Conservation (phyloP, 2,113 vertebrate species). For the Clinocottus analis region DNA sequence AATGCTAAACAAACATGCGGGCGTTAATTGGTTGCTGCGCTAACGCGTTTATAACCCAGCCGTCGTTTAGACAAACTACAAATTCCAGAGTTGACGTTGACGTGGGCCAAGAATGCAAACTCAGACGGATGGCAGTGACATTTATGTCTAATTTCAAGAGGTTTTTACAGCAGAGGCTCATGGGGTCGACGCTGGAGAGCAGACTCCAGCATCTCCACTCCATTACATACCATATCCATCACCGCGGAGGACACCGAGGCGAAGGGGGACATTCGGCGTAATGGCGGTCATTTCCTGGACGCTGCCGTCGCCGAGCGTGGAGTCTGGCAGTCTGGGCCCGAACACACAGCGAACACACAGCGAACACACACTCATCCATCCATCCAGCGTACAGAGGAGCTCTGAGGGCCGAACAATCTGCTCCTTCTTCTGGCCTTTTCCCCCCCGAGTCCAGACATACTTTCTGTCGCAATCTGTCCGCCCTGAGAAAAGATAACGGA, state of each 20-base stretch:
- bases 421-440: conserved; percentile 81
- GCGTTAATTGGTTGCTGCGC: too few species aligned
- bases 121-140: neutral
- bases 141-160: neutral
- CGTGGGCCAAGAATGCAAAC: neutral
- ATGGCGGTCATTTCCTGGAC: conserved; percentile 76
- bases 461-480: conserved; percentile 73
- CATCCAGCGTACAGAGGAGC: conserved; percentile 66
- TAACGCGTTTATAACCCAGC: too few species aligned
- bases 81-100: neutral
- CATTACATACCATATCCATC: conserved; percentile 74
- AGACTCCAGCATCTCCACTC: conserved; percentile 19
- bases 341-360: conserved; percentile 62
- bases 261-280: conserved; percentile 65
- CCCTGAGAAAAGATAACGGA: conserved; percentile 85
- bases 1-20: too few species aligned
- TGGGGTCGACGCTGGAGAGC: conserved; percentile 1
- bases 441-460: conserved; percentile 75
- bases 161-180: conserved; percentile 10
- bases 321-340: conserved; percentile 78
- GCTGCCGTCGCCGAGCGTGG: conserved; percentile 65
- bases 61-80: neutral
- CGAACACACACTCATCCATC: conserved; percentile 70
- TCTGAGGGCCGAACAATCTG: conserved; percentile 76
- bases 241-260: conserved; percentile 50